Conservation (phyloP, 2,797 vertebrate species). For the Sciurus carolinensis region DNA sequence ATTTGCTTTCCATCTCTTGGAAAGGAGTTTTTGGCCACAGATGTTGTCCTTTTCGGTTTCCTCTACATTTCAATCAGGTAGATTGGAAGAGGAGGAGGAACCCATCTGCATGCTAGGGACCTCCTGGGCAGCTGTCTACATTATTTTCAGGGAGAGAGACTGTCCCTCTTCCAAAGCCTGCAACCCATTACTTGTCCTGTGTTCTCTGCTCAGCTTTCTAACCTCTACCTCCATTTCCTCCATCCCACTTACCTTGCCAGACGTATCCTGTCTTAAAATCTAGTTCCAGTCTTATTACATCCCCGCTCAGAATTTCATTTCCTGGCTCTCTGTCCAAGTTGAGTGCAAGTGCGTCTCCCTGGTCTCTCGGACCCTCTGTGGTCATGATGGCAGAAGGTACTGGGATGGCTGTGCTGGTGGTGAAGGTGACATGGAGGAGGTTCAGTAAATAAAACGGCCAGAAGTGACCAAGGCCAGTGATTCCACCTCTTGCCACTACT, state of each 20-base stretch:
- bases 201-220: not conserved
- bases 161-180: not conserved
- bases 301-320: not conserved
- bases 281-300: not conserved
- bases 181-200: not conserved
- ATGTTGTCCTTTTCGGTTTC: not conserved
- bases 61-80: not conserved
- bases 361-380: not conserved
- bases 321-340: not conserved
- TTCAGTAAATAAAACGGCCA: not conserved
- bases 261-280: not conserved
- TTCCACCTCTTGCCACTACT: not conserved
- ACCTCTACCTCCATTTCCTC: not conserved
- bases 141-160: not conserved
- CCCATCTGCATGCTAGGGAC: not conserved
- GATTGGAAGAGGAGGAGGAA: not conserved
- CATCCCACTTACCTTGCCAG: not conserved
- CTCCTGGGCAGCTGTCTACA: not conserved
- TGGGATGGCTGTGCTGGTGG: not conserved
- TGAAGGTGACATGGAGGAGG: not conserved
- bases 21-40: not conserved
- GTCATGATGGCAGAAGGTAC: not conserved
- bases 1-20: slow-evolving; percentile 38
- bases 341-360: not conserved
- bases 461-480: not conserved